These are phyloP conservation scores for Ranitomeya variabilis DNA, from an alignment of 2,113 vertebrate genomes.

Conservation along the genomic window DNA sequence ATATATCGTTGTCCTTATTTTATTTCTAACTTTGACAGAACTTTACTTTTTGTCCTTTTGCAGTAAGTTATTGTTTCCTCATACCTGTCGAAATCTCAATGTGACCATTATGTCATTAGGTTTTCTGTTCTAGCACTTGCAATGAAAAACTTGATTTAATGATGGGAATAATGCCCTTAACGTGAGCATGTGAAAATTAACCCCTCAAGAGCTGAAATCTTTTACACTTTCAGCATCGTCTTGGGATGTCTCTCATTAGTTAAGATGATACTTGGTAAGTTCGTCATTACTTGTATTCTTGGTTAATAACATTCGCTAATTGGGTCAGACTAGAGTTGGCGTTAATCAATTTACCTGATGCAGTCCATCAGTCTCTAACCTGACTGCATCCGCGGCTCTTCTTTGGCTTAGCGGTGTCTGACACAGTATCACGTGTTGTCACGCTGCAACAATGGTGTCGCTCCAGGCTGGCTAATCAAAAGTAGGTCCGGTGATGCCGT, in stretches of 20 bases:
- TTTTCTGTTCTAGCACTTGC: slow-evolving; percentile 13
- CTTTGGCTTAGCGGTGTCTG: too few species aligned
- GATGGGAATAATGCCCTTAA: background rate
- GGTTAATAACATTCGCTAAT: background rate
- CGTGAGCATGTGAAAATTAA: background rate
- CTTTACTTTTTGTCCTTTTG: background rate
- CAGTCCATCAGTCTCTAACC: too few species aligned
- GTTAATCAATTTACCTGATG: too few species aligned
- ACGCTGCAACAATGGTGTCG: too few species aligned
- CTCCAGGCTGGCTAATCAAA: too few species aligned
- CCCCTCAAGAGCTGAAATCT: background rate
- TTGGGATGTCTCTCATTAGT: background rate
- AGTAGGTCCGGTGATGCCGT: too few species aligned
- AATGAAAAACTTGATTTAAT: background rate
- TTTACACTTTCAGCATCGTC: background rate
- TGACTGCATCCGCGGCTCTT: too few species aligned
- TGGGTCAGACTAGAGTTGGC: too few species aligned
- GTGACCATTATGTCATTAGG: background rate
- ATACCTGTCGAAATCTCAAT: slow-evolving; percentile 22
- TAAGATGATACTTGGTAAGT: background rate
- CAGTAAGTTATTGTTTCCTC: slow-evolving; percentile 3
- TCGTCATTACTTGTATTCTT: background rate
- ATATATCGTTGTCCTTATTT: background rate
- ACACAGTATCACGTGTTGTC: too few species aligned
- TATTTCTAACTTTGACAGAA: slow-evolving; percentile 1